phyloP scores from a whole-genome alignment of 2,797 vertebrate genomes.

The Mormyrus hasselquistii region DNA sequence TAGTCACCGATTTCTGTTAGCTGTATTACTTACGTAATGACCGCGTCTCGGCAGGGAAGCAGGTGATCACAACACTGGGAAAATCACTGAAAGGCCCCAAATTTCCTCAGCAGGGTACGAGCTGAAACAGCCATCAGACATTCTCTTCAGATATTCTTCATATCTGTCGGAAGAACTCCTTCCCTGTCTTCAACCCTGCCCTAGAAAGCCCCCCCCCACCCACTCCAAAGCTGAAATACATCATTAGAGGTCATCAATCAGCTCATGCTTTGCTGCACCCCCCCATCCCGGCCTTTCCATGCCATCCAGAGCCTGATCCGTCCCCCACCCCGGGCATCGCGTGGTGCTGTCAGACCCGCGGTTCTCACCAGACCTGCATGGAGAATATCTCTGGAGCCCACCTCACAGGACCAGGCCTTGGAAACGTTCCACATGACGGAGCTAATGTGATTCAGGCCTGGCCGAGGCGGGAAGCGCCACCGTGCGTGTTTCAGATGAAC shows the following conservation, averaged over 20 bases:
- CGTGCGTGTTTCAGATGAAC: not conserved
- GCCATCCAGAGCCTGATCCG: not conserved
- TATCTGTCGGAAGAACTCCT: not conserved
- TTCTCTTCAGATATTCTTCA: not conserved
- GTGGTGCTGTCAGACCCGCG: not conserved
- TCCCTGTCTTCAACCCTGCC: not conserved
- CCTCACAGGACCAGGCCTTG: not conserved
- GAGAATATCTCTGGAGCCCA: not conserved
- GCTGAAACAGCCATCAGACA: not conserved
- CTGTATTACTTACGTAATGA: not conserved
- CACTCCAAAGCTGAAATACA: not conserved
- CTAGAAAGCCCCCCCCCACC: not conserved
- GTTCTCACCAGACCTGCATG: not conserved
- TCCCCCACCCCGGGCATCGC: not conserved
- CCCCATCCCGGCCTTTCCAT: not conserved
- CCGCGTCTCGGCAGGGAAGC: not conserved
- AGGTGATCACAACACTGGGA: not conserved
- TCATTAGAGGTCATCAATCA: not conserved
- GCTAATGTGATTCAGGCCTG: conserved; percentile 14
- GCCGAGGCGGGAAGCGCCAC: not conserved
- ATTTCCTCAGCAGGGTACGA: not conserved
- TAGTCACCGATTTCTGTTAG: not conserved
- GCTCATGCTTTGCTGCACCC: not conserved
- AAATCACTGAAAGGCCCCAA: not conserved
- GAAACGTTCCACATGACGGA: conserved; percentile 22